These are phyloP conservation scores for Fragum sueziense DNA, from an alignment of 2,888 invertebrate genomes.

Conservation along the genomic window DNA sequence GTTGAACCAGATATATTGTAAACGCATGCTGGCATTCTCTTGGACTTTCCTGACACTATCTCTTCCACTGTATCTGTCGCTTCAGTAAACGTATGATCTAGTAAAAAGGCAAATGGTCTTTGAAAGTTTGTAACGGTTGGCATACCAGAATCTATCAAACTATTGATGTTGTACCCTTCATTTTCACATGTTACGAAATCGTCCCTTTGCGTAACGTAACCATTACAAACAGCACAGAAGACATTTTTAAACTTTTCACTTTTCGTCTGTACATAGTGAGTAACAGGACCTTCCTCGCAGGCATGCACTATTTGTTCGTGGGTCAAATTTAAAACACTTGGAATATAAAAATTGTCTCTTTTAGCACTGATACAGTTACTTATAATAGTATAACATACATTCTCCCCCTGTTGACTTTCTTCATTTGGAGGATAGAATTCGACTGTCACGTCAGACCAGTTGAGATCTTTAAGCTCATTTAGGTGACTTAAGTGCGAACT, in stretches of 20 bases:
- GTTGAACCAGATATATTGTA: too few species aligned
- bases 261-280: background rate
- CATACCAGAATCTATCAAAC: background rate
- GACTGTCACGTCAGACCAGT: background rate
- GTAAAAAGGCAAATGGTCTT: background rate
- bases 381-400: background rate
- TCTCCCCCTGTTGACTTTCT: background rate
- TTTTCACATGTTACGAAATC: background rate
- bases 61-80: background rate
- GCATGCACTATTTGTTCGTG: background rate
- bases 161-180: background rate
- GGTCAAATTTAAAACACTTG: background rate
- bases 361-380: background rate
- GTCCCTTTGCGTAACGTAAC: background rate
- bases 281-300: background rate
- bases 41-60: background rate
- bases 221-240: background rate
- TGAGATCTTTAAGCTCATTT: background rate
- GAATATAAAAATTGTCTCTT: background rate
- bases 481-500: background rate
- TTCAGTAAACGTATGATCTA: background rate
- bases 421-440: background rate
- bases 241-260: background rate
- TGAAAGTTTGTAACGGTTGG: background rate
- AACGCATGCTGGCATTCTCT: too few species aligned